Evolutionary conservation across 53 echinoderm and acorn worm species (phyloP), one percentile per base, ranked within the genome.

Genomic region (Pentamera pediparva): DNA sequence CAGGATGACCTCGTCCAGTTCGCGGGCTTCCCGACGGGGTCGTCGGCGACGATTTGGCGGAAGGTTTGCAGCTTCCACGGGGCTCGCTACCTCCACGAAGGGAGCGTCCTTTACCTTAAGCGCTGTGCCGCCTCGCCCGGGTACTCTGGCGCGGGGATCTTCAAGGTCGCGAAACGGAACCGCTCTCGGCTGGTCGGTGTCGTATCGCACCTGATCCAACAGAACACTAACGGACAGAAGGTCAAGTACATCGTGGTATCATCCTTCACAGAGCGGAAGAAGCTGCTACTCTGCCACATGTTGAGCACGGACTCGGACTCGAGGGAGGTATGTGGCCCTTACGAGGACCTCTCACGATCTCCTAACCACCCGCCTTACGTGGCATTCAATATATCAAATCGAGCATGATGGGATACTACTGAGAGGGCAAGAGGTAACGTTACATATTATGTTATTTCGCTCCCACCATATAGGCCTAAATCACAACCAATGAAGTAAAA

Each of bases 11-110:
- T 65, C 6, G 39, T 65, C 31, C 54, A 52, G 65, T 72, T 72
- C 43, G 76, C 86, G 4, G 86, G 86, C 33, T 86, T 80, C 59
- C 86, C 86, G 7, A 53, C 69, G 2, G 86, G 79, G 7, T 70
- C 38, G 21, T 26, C 53, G 18, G 29, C 21, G 11, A 34, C 62
- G 41, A 86, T 86, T 80, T 79, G 79, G 80, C 69, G 82, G 35
- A 78, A 82, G 12, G 70, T 56, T 21, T 87, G 88, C 40, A 79
- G 51, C 15, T 39, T 87, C 30, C 73, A 54, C 15, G 73, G 73
- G 25, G 73, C 73, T 32, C 73, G 54, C 5, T 72, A 53, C 17
- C 34, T 72, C 8, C 73, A 72, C 34, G 54, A 72, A 19, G 73
- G 73, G 8, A 54, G 54, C 36, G 73, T 72, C 2, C 52, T 72